Evolutionary conservation across 2,888 invertebrate species (phyloP).

Genomic region (Gastrophysa polygoni): DNA sequence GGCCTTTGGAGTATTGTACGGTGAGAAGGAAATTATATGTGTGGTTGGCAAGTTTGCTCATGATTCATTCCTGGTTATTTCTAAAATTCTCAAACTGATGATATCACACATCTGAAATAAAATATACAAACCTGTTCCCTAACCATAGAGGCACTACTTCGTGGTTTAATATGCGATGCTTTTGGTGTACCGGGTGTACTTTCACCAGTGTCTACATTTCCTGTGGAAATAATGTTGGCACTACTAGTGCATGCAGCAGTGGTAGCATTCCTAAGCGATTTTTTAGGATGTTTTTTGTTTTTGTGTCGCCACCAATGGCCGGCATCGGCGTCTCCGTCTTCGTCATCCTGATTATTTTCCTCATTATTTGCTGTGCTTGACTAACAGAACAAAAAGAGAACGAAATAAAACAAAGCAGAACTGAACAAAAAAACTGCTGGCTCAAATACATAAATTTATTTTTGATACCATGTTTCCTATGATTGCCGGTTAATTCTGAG

Average conservation of each 20-base stretch:
- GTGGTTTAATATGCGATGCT: not conserved
- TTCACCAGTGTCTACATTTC: constrained; percentile 25
- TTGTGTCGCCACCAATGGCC: constrained; percentile 49
- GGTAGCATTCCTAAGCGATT: constrained; percentile 38
- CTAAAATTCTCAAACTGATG: too few species aligned
- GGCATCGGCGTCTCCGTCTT: constrained; percentile 37
- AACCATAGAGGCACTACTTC: constrained; percentile 30
- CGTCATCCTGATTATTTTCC: constrained; percentile 35
- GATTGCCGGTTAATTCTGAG: too few species aligned
- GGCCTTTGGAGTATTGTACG: too few species aligned
- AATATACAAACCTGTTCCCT: constrained; percentile 50
- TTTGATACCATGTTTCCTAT: too few species aligned
- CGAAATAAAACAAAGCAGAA: constrained; percentile 39
- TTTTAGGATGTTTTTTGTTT: constrained; percentile 44
- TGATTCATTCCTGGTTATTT: too few species aligned
- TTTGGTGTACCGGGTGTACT: not conserved
- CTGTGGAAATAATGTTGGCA: constrained; percentile 47
- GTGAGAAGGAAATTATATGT: too few species aligned
- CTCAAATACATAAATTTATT: too few species aligned
- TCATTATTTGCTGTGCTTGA: constrained; percentile 37
- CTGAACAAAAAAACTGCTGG: constrained; percentile 27
- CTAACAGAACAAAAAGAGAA: constrained; percentile 42
- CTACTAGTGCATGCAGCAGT: constrained; percentile 17
- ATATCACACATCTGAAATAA: too few species aligned
- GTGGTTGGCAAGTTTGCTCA: too few species aligned